phyloP scores from a whole-genome alignment of 1,140 invertebrate genomes.

The Halictus rubicundus region DNA sequence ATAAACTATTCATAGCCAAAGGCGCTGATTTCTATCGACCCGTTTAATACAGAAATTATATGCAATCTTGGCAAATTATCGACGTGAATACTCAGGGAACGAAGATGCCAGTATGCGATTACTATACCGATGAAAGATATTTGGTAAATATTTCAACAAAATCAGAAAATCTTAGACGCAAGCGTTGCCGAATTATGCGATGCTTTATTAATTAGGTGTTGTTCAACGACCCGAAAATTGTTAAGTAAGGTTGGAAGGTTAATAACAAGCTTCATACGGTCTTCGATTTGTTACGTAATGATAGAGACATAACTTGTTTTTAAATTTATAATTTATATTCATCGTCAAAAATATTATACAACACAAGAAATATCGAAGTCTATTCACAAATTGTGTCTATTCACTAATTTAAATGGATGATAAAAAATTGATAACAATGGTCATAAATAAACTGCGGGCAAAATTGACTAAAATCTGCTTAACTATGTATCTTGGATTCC shows the following conservation, averaged over 20 bases:
- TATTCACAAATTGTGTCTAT: too few relatives aligned
- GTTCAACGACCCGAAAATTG: background rate
- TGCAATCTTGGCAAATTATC: conserved; percentile 42
- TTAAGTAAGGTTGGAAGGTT: background rate
- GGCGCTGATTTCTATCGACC: conserved; percentile 35
- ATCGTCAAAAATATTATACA: too few relatives aligned
- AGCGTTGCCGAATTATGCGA: background rate
- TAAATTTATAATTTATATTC: too few relatives aligned
- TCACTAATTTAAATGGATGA: too few relatives aligned
- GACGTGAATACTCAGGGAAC: conserved; percentile 21
- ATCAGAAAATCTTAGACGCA: background rate
- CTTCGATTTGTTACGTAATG: too few relatives aligned
- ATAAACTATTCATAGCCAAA: conserved; percentile 39
- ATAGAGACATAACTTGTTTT: too few relatives aligned
- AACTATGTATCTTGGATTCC: too few relatives aligned
- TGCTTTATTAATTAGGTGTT: background rate
- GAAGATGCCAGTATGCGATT: conserved; percentile 8
- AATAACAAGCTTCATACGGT: too few relatives aligned
- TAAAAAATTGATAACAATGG: too few relatives aligned
- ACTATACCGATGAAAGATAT: background rate
- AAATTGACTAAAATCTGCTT: too few relatives aligned
- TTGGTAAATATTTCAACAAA: background rate
- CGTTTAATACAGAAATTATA: conserved; percentile 49
- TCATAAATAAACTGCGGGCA: too few relatives aligned
- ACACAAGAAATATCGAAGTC: too few relatives aligned